A percentile compares a stretch with the other conserved stretches of the same genome.
These are phyloP conservation scores for Melanotaenia parkinsoni DNA, from an alignment of 2,797 vertebrate species.

Conservation along the genomic window DNA sequence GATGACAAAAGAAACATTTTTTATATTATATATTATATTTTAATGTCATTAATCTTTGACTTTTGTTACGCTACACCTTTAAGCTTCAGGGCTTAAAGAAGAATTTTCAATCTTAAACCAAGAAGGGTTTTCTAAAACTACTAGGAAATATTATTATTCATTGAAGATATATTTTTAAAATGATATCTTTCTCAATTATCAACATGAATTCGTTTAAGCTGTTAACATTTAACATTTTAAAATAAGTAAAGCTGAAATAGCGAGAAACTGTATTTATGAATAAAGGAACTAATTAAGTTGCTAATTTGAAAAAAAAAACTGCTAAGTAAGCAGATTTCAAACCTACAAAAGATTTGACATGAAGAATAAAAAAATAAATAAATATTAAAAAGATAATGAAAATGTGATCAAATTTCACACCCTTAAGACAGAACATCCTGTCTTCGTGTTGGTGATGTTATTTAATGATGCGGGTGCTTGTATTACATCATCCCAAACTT, in stretches of 20 bases:
- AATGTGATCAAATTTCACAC: neutral
- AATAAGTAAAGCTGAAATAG: too few species aligned
- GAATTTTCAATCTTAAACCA: too few species aligned
- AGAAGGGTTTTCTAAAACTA: too few species aligned
- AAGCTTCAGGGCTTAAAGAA: too few species aligned
- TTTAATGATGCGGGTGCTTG: neutral
- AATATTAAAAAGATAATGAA: neutral
- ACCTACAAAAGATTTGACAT: neutral
- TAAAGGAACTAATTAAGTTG: neutral
- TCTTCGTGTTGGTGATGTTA: neutral
- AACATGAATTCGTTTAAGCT: too few species aligned
- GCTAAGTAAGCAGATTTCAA: neutral
- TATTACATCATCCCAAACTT: neutral
- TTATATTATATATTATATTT: too few species aligned
- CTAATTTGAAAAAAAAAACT: neutral
- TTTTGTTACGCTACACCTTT: too few species aligned
- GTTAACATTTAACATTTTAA: too few species aligned
- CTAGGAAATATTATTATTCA: too few species aligned
- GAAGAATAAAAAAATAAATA: neutral
- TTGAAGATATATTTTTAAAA: too few species aligned
- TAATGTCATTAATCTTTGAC: too few species aligned
- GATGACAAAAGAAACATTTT: too few species aligned
- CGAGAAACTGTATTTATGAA: neutral
- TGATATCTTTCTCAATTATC: neutral
- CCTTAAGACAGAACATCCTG: neutral